These are phyloP conservation scores for Corythaixoides concolor DNA, from an alignment of 2,113 vertebrate genomes.

Conservation along the genomic window DNA sequence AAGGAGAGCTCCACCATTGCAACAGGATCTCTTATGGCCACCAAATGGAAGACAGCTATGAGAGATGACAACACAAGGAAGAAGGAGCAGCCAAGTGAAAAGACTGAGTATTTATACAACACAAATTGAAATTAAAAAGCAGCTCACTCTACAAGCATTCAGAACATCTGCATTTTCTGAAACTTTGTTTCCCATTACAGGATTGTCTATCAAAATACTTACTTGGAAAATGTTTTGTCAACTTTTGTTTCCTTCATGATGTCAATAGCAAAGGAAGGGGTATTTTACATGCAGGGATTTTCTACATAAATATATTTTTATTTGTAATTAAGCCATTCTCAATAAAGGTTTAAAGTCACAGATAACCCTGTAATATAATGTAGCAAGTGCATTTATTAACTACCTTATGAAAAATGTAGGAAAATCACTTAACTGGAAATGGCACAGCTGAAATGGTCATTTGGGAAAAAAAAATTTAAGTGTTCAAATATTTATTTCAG, in stretches of 20 bases:
- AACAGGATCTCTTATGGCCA: background rate
- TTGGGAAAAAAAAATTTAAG: background rate
- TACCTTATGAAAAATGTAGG: background rate
- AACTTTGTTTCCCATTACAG: background rate
- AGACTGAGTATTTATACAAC: background rate
- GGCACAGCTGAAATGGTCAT: background rate
- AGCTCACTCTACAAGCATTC: background rate
- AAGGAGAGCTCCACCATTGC: background rate
- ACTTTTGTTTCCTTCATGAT: slow-evolving; percentile 22
- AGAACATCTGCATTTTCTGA: background rate
- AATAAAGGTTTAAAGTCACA: slow-evolving; percentile 69
- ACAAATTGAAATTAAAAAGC: background rate
- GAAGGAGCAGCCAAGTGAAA: background rate
- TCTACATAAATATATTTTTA: slow-evolving; percentile 78
- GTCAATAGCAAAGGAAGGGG: slow-evolving; percentile 53
- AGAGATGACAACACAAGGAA: background rate
- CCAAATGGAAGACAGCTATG: background rate
- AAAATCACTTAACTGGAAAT: background rate
- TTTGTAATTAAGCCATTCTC: slow-evolving; percentile 77
- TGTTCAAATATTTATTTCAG: background rate
- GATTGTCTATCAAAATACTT: background rate
- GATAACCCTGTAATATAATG: background rate
- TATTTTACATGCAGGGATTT: slow-evolving; percentile 77
- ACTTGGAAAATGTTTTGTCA: background rate
- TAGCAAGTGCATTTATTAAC: slow-evolving; percentile 26